A percentile compares a stretch with the other conserved stretches of the same genome.
Conservation (phyloP, 2,797 vertebrate species). For the Pantherophis vulpinus region DNA sequence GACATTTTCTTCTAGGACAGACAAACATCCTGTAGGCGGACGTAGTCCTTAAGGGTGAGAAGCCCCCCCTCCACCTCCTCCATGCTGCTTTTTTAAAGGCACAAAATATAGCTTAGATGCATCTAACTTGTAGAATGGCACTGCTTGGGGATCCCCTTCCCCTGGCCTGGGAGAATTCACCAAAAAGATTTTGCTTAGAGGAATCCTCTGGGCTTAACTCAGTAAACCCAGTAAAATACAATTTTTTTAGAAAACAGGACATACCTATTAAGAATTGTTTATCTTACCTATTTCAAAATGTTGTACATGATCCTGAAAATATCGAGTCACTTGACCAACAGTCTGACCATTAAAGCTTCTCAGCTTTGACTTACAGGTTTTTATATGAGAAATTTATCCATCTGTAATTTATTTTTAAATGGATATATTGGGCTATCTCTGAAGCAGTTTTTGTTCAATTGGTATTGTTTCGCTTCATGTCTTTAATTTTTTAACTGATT, state of each 20-base stretch:
- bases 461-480: no score
- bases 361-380: background rate
- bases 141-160: background rate
- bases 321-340: background rate
- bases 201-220: background rate
- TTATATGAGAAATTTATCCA: background rate
- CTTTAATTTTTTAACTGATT: no score
- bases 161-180: background rate
- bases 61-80: fast-evolving
- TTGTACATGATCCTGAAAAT: background rate
- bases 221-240: background rate
- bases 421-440: background rate
- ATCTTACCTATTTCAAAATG: background rate
- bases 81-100: background rate
- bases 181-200: background rate
- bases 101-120: background rate
- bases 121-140: background rate
- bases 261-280: background rate
- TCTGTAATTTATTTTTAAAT: background rate
- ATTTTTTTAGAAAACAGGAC: background rate
- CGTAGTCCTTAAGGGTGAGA: background rate
- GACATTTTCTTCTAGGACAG: background rate
- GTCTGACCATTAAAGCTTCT: background rate
- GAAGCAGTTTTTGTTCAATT: background rate
- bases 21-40: no score